Base-by-base conservation (phyloP, 2,113 vertebrate genomes). In the Eleginops maclovinus region DNA sequence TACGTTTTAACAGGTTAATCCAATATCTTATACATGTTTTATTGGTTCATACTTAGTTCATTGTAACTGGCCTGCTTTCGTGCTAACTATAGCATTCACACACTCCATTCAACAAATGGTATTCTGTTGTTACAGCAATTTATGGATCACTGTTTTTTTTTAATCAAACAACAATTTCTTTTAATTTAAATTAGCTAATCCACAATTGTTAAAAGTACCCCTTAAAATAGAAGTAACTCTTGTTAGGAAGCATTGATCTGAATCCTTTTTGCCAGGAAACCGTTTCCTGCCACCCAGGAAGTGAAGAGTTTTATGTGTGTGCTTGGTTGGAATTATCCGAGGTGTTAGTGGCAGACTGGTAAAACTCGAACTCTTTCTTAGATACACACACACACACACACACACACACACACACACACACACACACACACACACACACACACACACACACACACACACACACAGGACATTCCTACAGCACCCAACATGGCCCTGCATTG, bases 401-500 rank as follows among this genome's bases (percentile, higher is more conserved):
- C 58, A 62, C 56, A 47, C 17, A 50, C 58, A 62, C 56, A 47
- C 17, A 55, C 58, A 62, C 56, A 47, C 17, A 54, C 58, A 62
- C 56, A 43, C 17, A 54, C 58, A 59, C 56, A 47, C 17, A 50
- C 58, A 62, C 56, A 43, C 17, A 53, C 60, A 56, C 58, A 50
- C 19, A 56, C 55, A 63, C 58, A 50, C 19, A 58, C 60, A 64
- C 55, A 43, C 14, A 79, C 63, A 43, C 26, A 53, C 53, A 83
- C 77, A 85, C 79, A 83, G 49, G 28, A 28, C 63, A 82, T 89
- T 87, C 85, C 75, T 72, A 74, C 69, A 61, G 31, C 56, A 51
- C 65, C 26, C 69, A 31, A 21, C 51, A 31, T 69, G 59, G 61
- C 68, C 72, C 79, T 78, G 64, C 66, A 74, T 91, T 93, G 83